Conservation (phyloP, 2,113 vertebrate species). For the Regulus satrapa region DNA sequence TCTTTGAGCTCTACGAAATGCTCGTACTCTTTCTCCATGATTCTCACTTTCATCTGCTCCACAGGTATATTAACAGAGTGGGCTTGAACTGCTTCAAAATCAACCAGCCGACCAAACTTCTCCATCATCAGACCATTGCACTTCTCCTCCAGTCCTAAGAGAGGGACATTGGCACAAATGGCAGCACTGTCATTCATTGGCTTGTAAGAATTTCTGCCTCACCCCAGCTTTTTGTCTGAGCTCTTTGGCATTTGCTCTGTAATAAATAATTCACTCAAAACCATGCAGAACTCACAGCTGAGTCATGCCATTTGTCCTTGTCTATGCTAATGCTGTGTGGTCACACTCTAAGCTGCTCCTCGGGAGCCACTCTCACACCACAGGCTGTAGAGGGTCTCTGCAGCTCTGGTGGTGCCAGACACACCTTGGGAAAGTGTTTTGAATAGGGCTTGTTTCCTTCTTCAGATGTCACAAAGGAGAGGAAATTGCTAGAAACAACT, state of each 20-base stretch:
- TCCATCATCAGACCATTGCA: conserved; percentile 82
- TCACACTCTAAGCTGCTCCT: neutral
- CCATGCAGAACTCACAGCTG: neutral
- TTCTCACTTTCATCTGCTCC: conserved; percentile 83
- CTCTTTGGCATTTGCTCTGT: neutral
- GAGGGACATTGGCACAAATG: neutral
- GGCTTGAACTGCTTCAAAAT: conserved; percentile 85
- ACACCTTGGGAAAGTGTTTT: neutral
- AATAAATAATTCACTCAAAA: neutral
- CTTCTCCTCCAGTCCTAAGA: conserved; percentile 76
- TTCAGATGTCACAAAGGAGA: neutral
- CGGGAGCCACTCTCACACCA: neutral
- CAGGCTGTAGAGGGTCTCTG: neutral
- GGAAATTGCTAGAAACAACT: neutral
- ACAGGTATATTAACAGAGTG: conserved; percentile 76
- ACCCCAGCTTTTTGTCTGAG: neutral
- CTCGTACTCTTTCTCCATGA: conserved; percentile 67
- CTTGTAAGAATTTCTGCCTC: neutral
- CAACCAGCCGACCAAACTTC: conserved; percentile 85
- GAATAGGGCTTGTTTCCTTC: neutral
- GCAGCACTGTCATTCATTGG: neutral
- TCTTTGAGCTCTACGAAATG: conserved; percentile 72
- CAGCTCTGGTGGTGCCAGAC: neutral
- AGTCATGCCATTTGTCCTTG: neutral
- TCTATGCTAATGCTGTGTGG: neutral